Base-by-base conservation (phyloP, 2,888 invertebrate genomes). In the Heteropelma amictum region DNA sequence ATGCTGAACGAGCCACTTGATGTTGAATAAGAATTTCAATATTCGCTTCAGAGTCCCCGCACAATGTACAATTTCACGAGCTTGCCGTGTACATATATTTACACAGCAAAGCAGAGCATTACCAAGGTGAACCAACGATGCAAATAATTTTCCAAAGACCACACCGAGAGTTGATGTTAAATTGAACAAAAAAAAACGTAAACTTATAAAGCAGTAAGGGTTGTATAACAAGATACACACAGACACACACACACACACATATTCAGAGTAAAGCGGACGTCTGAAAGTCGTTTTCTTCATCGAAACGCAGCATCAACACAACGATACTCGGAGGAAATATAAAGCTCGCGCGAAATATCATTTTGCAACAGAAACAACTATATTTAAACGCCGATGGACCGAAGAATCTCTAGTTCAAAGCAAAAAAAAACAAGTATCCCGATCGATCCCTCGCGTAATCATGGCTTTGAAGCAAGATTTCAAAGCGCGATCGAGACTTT, bases 21-120 rank as follows among this genome's bases (percentile, higher is more conserved):
- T 42, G n/a, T 4, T 38, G 10, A 72, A 70, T 21, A 71, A 71
- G 38, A 56, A 49, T 71, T 47, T 38, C 19, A 58, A 65, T 65
- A 45, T 65, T 45, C 40, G 19, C 28, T 23, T 8, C 45, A 14
- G 23, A 26, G 30, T 35, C 54, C 10, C 14, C 7, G 17, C 6
- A 40, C 19, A 51, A 64, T 14, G 26, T 38, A 5, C 19, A 38
- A 61, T 47, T 33, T 47, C 35, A 8, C 23, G 12, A 47, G 33
- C 21, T 14, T 5, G 61, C 19, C n/a, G n/a, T n/a, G n/a, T n/a
- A n/a, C n/a, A n/a, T n/a, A n/a, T n/a, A n/a, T n/a, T n/a, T n/a
- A n/a, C n/a, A n/a, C 33, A 33, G 35, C 35, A 7, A n/a, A 47
- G 35, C 10, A 1, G 38, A 14, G 26, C 28, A 58, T 14, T 6